Evolutionary conservation across 92 coral and sea anemone genomes (phyloP), one percentile per base, ranked within the genome.

Genomic region (Zoanthus gigantus): DNA sequence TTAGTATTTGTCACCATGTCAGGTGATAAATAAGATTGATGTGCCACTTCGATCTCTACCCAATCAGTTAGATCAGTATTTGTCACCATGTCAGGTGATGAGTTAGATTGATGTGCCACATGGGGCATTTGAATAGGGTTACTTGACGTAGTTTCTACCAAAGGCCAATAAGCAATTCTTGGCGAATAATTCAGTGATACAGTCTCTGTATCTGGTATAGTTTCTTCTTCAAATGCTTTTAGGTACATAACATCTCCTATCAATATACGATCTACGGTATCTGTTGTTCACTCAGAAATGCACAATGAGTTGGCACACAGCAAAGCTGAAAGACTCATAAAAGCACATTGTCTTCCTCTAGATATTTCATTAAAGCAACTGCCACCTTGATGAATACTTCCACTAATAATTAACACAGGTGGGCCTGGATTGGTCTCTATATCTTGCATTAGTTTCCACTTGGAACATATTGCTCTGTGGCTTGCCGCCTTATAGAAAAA

Each of bases 401-500:
- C 23, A 23, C 23, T 23, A 23, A 23, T 23, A 23, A 23, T 23
- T 23, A 23, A 74, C 78, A 74, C 47, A 74, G 78, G 17, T 76
- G 81, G 81, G 65, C 67, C 81, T 76, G 81, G 67, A 76, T 76
- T 76, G 81, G 81, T 76, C 81, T 76, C 81, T 0, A 76, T 54
- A 76, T 76, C 81, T 12, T 76, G 81, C 81, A 28, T 76, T 76
- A 76, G 7, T 76, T 76, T 76, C 81, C 81, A 76, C 81, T 76
- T 76, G 81, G 81, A 76, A 76, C 7, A 76, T 42, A 76, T 76
- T 76, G 80, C 7, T 54, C 80, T 0, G 80, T 76, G 80, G 80
- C 80, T 76, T 0, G 65, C 80, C 7, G 80, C 80, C 80, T 0
- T 76, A 3, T 76, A 76, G 80, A 50, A 52, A 53, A 52, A 66